A percentile compares a stretch with the other conserved stretches of the same genome.
Conservation (phyloP, 30 jellyfish, hydroid and myxozoan genomes). For the Pelagia noctiluca region DNA sequence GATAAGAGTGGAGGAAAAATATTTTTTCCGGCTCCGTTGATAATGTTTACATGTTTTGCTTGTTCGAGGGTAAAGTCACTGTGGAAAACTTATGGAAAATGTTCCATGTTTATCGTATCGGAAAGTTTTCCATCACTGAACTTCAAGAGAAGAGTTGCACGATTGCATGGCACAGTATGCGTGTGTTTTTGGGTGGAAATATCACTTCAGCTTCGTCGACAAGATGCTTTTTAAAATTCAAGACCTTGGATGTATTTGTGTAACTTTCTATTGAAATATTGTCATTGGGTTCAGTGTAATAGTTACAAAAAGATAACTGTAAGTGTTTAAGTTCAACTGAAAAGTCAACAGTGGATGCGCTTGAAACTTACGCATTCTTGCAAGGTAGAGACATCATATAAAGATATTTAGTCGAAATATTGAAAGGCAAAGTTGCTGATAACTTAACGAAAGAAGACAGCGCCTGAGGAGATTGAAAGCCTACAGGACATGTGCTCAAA, state of each 20-base stretch:
- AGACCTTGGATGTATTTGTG: conserved; percentile 33
- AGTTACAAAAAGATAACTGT: background rate
- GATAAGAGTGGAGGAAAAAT: conserved; percentile 66
- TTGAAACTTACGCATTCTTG: conserved; percentile 10
- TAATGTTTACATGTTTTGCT: conserved; percentile 28
- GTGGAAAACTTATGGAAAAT: conserved; percentile 44
- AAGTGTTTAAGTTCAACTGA: conserved; percentile 36
- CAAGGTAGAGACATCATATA: conserved; percentile 21
- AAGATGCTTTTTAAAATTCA: conserved; percentile 41
- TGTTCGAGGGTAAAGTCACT: conserved; percentile 58
- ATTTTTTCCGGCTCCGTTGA: conserved; percentile 54
- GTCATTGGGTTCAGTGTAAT: conserved; percentile 3
- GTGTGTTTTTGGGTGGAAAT: conserved; percentile 44
- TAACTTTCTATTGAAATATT: background rate
- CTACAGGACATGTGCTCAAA: too few relatives aligned
- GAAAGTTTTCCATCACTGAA: background rate
- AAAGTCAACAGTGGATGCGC: background rate
- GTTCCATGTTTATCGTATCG: conserved; percentile 2
- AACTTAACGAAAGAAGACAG: conserved; percentile 13
- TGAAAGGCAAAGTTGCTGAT: conserved; percentile 29
- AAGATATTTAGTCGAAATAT: conserved; percentile 16
- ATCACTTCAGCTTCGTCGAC: conserved; percentile 47
- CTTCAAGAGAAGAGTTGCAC: conserved; percentile 45
- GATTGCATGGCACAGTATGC: conserved; percentile 22
- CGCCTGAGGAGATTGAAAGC: conserved; percentile 2